phyloP scores from a whole-genome alignment of 2,888 invertebrate genomes.

The Lapara coniferarum region DNA sequence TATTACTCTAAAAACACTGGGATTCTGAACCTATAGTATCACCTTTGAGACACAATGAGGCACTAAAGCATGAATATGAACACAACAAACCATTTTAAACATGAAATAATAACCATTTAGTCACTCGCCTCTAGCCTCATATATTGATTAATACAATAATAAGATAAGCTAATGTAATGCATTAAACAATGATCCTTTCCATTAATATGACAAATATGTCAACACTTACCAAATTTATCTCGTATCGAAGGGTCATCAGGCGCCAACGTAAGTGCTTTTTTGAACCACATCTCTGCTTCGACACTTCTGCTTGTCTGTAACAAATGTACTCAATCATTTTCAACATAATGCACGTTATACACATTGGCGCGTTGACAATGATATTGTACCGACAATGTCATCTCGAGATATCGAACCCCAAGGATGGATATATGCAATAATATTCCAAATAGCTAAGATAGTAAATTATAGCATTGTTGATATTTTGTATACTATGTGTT shows the following conservation, averaged over 20 bases:
- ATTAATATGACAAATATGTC: neutral
- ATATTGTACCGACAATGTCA: neutral
- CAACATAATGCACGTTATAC: slow-evolving; percentile 31
- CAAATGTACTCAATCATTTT: slow-evolving; percentile 34
- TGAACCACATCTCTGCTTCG: slow-evolving; percentile 95
- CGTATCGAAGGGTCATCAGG: slow-evolving; percentile 93
- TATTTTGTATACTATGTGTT: too few relatives aligned
- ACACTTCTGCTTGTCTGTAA: slow-evolving; percentile 89
- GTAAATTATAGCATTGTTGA: too few relatives aligned
- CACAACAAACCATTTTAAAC: too few relatives aligned
- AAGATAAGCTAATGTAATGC: too few relatives aligned
- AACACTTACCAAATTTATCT: slow-evolving; percentile 91
- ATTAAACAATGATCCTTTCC: neutral
- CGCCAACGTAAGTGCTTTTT: slow-evolving; percentile 91
- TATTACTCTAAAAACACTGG: too few relatives aligned
- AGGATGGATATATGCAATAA: neutral
- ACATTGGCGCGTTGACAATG: slow-evolving; percentile 1
- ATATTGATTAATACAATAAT: too few relatives aligned
- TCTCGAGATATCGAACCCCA: neutral
- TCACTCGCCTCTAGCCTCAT: too few relatives aligned
- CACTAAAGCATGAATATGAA: too few relatives aligned
- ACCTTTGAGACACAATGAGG: too few relatives aligned
- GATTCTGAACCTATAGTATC: too few relatives aligned
- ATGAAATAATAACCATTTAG: too few relatives aligned
- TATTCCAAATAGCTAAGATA: neutral